Conservation (phyloP, 2,797 vertebrate species). For the Botia almorhae region DNA sequence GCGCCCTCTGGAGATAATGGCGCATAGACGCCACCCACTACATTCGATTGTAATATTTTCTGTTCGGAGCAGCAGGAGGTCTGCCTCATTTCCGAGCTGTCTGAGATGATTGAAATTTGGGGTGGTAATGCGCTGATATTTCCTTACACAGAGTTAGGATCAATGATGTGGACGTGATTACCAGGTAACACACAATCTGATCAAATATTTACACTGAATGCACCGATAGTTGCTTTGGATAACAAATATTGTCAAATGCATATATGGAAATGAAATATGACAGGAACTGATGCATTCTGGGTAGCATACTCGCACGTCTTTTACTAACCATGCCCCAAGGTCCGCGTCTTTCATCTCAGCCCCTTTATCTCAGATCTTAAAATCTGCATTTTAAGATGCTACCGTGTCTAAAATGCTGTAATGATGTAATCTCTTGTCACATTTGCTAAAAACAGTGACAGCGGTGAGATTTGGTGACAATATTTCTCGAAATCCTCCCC, state of each 20-base stretch:
- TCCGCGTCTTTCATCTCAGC: background rate
- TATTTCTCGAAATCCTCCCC: too few species aligned
- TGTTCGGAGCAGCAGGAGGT: conserved; percentile 8
- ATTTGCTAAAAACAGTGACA: background rate
- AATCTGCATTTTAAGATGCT: background rate
- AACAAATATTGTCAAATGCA: background rate
- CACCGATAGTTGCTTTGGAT: background rate
- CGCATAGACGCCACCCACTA: conserved; percentile 19
- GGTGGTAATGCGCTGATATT: conserved; percentile 5
- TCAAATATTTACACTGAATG: background rate
- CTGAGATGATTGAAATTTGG: conserved; percentile 6
- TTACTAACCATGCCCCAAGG: background rate
- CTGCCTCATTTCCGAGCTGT: background rate
- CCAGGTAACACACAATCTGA: background rate
- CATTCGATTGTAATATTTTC: conserved; percentile 2
- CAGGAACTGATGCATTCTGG: background rate
- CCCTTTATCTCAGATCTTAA: background rate
- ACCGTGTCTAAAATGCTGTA: too few species aligned
- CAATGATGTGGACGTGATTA: background rate
- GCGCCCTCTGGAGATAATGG: conserved; percentile 31
- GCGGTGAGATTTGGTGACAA: too few species aligned
- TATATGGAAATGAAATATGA: background rate
- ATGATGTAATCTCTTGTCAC: background rate
- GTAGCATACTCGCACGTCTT: background rate
- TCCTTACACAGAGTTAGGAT: background rate